Conservation (phyloP, 2,797 vertebrate species). For the Hypotaenidia philippensis region DNA sequence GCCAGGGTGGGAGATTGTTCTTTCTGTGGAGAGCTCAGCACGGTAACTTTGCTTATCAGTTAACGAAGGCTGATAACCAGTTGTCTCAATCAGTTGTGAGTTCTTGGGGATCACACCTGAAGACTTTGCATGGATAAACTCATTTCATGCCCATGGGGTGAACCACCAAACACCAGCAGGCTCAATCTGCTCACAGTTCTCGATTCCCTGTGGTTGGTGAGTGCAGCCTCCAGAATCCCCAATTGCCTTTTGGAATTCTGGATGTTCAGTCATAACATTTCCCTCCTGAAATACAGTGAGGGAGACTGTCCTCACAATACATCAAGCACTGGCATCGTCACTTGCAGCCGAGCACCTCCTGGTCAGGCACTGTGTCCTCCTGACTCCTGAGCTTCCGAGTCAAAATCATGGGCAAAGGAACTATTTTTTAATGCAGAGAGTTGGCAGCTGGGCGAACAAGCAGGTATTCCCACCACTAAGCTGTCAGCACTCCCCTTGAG, state of each 20-base stretch:
- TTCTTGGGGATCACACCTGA: neutral
- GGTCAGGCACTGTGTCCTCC: neutral
- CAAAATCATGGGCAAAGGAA: rapidly evolving
- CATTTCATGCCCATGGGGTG: neutral
- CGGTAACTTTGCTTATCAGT: neutral
- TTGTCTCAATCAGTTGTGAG: neutral
- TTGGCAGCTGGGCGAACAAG: rapidly evolving
- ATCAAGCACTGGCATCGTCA: rapidly evolving
- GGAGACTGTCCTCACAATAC: neutral
- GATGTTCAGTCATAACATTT: rapidly evolving
- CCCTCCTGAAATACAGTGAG: neutral
- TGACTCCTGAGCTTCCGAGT: neutral
- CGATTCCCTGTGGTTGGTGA: neutral
- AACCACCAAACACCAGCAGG: neutral
- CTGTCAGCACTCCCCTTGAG: neutral
- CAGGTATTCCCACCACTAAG: neutral
- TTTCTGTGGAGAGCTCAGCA: neutral
- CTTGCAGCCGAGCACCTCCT: neutral
- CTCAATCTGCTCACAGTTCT: neutral
- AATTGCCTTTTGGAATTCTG: neutral
- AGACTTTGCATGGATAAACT: neutral
- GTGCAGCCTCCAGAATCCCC: neutral
- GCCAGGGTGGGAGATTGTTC: neutral
- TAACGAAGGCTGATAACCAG: neutral
- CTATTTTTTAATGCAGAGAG: neutral